Evolutionary conservation across 1,140 invertebrate genomes (phyloP), one percentile per base, ranked within the genome.

Genomic region (Heliconius melpomene): DNA sequence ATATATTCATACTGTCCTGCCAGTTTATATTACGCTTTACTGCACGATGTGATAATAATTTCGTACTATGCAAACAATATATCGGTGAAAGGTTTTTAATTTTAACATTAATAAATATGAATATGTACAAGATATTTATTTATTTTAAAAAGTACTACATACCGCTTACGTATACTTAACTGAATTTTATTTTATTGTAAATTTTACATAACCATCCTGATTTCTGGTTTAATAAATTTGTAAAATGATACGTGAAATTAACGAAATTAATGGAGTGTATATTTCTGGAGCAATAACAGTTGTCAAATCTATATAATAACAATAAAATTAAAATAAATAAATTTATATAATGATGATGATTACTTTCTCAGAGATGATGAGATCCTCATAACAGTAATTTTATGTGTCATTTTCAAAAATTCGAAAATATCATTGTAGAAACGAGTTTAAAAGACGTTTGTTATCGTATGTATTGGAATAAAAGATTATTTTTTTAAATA

Each of bases 1-100:
- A 66, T 66, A 66, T 66, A 66, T 66, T 66, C 60, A 66, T 66
- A 11, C 26, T 66, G 26, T 29, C 60, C 60, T 66, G 60, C 60
- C 60, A 66, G 60, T 66, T 66, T 66, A 66, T 66, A 29, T 66
- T 66, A 66, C 60, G 60, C 26, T 66, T 29, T 23, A 66, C 26
- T 66, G 26, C 60, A 66, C 60, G 26, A 16, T 66, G 16, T 66
- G 26, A 66, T 66, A 66, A 66, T 66, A 66, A 29, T 66, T 29
- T 29, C 3, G 26, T 11, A 66, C 16, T 66, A 18, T 66, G 60
- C 60, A 16, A 29, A 66, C 26, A 29, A 66, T 66, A 7, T 16
- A 66, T 66, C 60, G 13, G 11, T 66, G 1, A 57, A n/a, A 16
- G 11, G 3, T 66, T 29, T 66, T 26, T 6, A 66, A 26, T 66